A percentile compares a stretch with the other conserved stretches of the same genome.
phyloP scores from a whole-genome alignment of 2,797 vertebrate species.

The Thamnophis elegans region DNA sequence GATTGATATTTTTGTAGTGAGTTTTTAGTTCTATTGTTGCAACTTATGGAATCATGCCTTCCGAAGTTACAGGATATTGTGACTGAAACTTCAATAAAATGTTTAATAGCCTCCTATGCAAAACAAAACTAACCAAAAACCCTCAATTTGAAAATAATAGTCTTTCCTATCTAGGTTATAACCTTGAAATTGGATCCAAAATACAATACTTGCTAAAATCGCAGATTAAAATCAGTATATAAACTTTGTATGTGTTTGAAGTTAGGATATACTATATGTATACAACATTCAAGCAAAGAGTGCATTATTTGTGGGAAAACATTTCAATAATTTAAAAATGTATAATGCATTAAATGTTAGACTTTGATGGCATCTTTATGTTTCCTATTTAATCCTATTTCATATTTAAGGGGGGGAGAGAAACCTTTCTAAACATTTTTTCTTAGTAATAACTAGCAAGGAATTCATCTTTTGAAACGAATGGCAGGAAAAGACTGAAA shows the following conservation, averaged over 20 bases:
- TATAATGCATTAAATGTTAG: neutral
- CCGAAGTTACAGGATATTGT: neutral
- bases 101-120: neutral
- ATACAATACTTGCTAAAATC: neutral
- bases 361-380: neutral
- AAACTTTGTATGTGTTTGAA: neutral
- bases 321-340: neutral
- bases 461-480: neutral
- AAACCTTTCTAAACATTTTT: neutral
- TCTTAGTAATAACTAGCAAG: neutral
- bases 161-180: neutral
- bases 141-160: neutral
- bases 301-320: neutral
- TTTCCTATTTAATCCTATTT: neutral
- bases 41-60: neutral
- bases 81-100: neutral
- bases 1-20: neutral
- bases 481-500: neutral
- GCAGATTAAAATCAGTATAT: neutral
- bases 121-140: neutral
- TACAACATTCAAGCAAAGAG: neutral
- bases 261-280: neutral
- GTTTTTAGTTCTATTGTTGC: neutral
- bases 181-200: neutral
- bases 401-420: neutral